Percentiles rank a stretch among this genome's conserved stretches.
These are phyloP conservation scores for Drosophila hydei DNA, from an alignment of 1,140 invertebrate genomes.

Conservation along the genomic window DNA sequence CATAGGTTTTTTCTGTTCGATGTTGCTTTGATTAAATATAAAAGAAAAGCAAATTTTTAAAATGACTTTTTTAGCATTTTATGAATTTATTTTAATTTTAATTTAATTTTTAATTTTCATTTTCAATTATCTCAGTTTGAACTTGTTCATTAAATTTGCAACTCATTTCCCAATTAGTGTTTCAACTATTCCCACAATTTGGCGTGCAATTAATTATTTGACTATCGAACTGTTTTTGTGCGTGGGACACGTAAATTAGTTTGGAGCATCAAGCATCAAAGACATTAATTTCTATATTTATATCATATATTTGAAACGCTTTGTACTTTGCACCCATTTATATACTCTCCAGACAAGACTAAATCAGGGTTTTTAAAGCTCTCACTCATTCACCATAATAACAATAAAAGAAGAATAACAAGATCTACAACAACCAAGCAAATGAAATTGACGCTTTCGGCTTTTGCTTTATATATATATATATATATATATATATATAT, in stretches of 20 bases:
- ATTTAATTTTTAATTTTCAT: not conserved
- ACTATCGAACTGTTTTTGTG: not conserved
- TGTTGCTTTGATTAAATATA: too few relatives aligned
- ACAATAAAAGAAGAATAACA: not conserved
- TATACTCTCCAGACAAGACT: not conserved
- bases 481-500: not conserved
- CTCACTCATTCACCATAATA: slow-evolving; percentile 12
- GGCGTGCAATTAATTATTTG: not conserved
- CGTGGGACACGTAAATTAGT: slow-evolving; percentile 4
- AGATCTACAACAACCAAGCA: slow-evolving; percentile 11
- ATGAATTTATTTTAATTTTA: too few relatives aligned
- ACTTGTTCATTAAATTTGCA: not conserved
- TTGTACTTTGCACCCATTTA: slow-evolving; percentile 33
- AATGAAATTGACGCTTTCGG: slow-evolving; percentile 11
- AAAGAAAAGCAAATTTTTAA: too few relatives aligned
- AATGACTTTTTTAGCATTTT: too few relatives aligned
- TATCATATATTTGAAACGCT: not conserved
- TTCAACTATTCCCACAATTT: not conserved
- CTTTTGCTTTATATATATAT: slow-evolving; percentile 28
- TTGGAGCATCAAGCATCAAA: not conserved
- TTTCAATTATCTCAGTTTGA: not conserved
- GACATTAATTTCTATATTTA: not conserved
- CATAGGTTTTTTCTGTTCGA: too few relatives aligned
- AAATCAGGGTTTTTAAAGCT: slow-evolving; percentile 20
- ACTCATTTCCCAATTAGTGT: not conserved